Conservation (phyloP, 2,113 vertebrate genomes). For the Crypturellus undulatus region DNA sequence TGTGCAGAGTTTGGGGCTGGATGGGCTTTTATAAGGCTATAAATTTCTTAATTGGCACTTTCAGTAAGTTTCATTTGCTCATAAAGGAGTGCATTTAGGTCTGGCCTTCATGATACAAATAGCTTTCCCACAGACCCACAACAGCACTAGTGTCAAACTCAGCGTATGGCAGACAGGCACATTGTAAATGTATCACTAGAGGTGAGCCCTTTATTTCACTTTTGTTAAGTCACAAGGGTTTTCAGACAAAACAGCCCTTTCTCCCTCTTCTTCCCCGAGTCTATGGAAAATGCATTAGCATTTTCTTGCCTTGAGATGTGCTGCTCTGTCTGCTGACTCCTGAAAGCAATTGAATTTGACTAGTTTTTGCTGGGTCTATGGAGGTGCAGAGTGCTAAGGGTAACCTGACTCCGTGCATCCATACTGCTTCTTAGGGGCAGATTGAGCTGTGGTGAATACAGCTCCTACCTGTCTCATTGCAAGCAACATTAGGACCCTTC, state of each 20-base stretch:
- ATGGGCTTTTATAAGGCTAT: conserved; percentile 1
- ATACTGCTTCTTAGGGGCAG: neutral
- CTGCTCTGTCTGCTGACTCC: conserved; percentile 5
- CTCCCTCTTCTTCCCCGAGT: neutral
- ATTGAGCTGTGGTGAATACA: neutral
- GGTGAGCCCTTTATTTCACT: neutral
- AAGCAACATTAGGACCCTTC: neutral
- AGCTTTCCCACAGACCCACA: neutral
- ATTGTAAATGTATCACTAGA: neutral
- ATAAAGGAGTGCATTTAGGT: neutral
- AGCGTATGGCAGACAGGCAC: fast-evolving
- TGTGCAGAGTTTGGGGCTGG: neutral
- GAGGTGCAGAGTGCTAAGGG: fast-evolving
- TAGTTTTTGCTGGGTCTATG: neutral
- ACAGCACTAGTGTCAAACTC: neutral
- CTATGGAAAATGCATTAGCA: conserved; percentile 42
- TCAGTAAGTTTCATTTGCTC: neutral
- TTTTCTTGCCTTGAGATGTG: neutral
- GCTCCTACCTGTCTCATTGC: neutral
- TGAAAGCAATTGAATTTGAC: neutral
- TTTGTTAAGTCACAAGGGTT: neutral
- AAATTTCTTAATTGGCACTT: conserved; percentile 28
- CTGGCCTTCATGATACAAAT: neutral
- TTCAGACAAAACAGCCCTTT: conserved; percentile 16
- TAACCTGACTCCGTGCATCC: neutral